Evolutionary conservation across 2,113 vertebrate species (phyloP).

Genomic region (Dolichotis patagonum): DNA sequence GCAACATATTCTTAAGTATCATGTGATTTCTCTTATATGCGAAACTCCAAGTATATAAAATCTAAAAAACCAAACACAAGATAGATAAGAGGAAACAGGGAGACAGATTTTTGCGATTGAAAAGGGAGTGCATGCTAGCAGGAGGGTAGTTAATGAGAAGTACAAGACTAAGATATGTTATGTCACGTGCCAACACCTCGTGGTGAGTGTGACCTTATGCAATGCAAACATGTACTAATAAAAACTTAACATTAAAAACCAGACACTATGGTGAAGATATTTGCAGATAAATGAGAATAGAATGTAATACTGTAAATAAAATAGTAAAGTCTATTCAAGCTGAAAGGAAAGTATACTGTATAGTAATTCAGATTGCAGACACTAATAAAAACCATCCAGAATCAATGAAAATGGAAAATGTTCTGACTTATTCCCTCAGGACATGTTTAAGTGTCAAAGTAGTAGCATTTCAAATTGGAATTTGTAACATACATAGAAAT

Average conservation of each 20-base stretch:
- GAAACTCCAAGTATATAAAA: background rate
- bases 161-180: background rate
- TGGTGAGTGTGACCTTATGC: background rate
- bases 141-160: background rate
- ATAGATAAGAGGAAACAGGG: background rate
- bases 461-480: background rate
- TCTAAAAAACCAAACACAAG: background rate
- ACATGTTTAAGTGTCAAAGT: background rate
- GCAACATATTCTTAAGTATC: background rate
- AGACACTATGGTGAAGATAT: background rate
- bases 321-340: background rate
- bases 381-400: background rate
- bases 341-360: background rate
- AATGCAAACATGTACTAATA: background rate
- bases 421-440: background rate
- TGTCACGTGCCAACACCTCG: too few relatives aligned
- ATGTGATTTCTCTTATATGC: background rate
- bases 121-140: background rate
- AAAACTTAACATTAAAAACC: background rate
- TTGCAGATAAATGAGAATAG: background rate
- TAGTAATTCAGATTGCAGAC: rapidly evolving
- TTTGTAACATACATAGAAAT: background rate
- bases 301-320: background rate
- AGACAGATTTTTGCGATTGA: background rate
- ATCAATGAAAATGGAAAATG: background rate